Percentiles rank a stretch among this genome's conserved stretches.
Evolutionary conservation across 2,888 invertebrate genomes (phyloP).

Genomic region (Plusia festucae): DNA sequence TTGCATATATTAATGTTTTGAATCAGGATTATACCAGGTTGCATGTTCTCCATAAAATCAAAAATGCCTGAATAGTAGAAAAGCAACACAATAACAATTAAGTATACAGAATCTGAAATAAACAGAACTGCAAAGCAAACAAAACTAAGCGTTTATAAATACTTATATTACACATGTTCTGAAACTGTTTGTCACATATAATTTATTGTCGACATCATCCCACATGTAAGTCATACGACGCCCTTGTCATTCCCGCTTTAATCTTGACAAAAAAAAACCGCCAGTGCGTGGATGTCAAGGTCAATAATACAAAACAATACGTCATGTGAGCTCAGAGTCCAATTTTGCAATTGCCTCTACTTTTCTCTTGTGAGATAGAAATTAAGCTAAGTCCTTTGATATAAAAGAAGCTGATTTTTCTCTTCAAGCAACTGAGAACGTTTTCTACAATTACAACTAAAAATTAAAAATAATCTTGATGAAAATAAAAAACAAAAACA

Average conservation of each 20-base stretch:
- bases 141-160: neutral
- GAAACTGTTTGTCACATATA: neutral
- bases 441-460: too few species aligned
- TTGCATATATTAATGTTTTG: neutral
- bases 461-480: too few species aligned
- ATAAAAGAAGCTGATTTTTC: too few species aligned
- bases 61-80: neutral
- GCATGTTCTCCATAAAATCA: neutral
- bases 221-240: neutral
- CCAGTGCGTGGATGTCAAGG: constrained; percentile 1
- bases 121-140: neutral
- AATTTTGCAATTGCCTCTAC: neutral
- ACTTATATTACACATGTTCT: neutral
- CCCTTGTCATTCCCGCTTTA: constrained; percentile 2
- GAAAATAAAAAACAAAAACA: too few species aligned
- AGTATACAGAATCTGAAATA: neutral
- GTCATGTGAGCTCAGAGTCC: neutral
- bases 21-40: neutral
- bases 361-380: too few species aligned
- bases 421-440: too few species aligned
- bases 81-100: neutral
- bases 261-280: constrained; percentile 2
- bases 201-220: neutral
- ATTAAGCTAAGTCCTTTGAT: too few species aligned
- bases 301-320: neutral